Base-by-base conservation (phyloP, 2,797 vertebrate species). In the Acanthurus leucopareius region DNA sequence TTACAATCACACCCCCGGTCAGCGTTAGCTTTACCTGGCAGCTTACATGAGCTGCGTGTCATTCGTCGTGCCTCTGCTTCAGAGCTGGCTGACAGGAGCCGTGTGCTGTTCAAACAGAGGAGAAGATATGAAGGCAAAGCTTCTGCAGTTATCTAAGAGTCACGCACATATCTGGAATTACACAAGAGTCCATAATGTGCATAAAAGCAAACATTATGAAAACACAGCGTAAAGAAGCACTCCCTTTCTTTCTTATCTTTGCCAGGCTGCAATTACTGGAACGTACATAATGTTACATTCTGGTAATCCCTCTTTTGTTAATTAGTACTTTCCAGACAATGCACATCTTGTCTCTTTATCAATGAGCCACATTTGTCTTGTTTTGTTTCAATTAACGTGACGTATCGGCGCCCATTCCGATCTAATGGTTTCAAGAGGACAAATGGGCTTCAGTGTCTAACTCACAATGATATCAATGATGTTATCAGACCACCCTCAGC, bases 311-410 rank as follows among this genome's bases (percentile, higher is more conserved):
- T 61, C 15, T 40, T 56, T 45, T 54, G n/a, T 48, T 75, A 79
- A 75, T 79, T 42, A 65, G 22, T n/a, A 1, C 48, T 65, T 19
- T 8, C 67, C n/a, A 28, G 11, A 45, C 13, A 14, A 45, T 4
- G 44, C 4, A 14, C 13, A 4, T 14, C 44, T 63, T 40, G 45
- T 49, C 57, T n/a, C 38, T 5, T 10, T 2, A 59, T 66, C 60
- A 35, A 45, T 65, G 28, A n/a, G 49, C 42, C 20, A 20, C 42
- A 45, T 68, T 68, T 51, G 56, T 78, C 72, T 82, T 65, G 38
- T 75, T 86, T 73, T 42, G 10, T 79, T 83, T 84, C 38, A 76
- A 67, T 84, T 75, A 82, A 69, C 61, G 38, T 40, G 2, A 69
- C 61, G 32, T 44, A 2, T 59, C 73, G 67, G 64, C 71, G 25